Conservation (phyloP, 2,113 vertebrate genomes). For the Triplophysa dalaica region DNA sequence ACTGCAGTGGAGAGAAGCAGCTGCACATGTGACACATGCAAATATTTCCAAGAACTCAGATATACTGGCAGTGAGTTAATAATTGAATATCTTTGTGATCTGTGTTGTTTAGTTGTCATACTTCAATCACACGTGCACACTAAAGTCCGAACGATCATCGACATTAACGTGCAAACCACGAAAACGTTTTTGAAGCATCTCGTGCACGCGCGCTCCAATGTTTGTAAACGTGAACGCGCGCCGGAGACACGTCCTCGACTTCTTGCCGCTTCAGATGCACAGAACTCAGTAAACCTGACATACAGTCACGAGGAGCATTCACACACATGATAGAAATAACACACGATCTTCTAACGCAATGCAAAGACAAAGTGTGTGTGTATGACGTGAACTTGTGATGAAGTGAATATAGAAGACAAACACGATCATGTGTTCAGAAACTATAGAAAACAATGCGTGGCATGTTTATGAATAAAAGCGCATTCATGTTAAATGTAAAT, state of each 20-base stretch:
- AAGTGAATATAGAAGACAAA: not conserved
- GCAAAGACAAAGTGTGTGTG: not conserved
- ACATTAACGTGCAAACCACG: not conserved
- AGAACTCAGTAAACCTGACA: not conserved
- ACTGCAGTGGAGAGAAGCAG: not conserved
- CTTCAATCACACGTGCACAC: not conserved
- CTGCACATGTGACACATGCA: not conserved
- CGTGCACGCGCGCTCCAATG: not conserved
- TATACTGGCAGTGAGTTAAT: conserved; percentile 1
- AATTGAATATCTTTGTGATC: not conserved
- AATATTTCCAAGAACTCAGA: not conserved
- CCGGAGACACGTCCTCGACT: not conserved
- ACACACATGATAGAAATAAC: not conserved
- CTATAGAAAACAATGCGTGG: not conserved
- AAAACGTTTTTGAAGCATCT: too few relatives aligned
- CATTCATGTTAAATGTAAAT: not conserved
- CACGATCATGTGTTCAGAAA: not conserved
- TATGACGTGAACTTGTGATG: not conserved
- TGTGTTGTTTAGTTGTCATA: not conserved
- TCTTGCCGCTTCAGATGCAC: not conserved
- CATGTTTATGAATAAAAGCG: not conserved
- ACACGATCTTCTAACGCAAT: not conserved
- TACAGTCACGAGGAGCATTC: not conserved
- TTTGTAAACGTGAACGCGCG: conserved; percentile 5
- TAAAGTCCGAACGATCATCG: not conserved